These are phyloP conservation scores for Steromphala cineraria DNA, from an alignment of 2,888 invertebrate genomes.

Conservation along the genomic window DNA sequence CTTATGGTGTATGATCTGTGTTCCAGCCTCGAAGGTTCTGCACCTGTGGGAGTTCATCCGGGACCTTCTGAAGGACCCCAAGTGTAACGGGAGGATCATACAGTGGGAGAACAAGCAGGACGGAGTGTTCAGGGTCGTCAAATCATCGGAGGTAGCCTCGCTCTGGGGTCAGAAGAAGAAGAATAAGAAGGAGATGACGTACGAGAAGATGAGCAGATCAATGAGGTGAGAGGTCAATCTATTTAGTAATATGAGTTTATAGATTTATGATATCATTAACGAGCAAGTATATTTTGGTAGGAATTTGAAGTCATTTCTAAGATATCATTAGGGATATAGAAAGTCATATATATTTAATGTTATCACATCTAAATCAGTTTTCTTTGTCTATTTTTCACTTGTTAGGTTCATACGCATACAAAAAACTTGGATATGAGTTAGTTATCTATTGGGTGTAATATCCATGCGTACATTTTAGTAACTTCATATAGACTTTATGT, in stretches of 20 bases:
- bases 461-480: background rate
- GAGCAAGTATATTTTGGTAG: background rate
- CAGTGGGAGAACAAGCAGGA: conserved; percentile 91
- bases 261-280: too few species aligned
- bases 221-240: conserved; percentile 81
- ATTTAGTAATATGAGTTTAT: too few species aligned
- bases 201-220: conserved; percentile 92
- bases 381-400: too few species aligned
- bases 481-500: background rate
- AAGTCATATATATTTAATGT: too few species aligned
- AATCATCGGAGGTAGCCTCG: conserved; percentile 89
- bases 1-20: background rate
- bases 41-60: conserved; percentile 89
- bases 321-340: too few species aligned
- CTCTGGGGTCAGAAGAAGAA: conserved; percentile 91
- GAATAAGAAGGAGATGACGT: conserved; percentile 89
- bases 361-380: too few species aligned
- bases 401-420: too few species aligned
- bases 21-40: conserved; percentile 67
- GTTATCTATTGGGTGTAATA: background rate
- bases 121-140: conserved; percentile 91
- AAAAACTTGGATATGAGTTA: too few species aligned
- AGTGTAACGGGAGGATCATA: conserved; percentile 87
- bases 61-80: conserved; percentile 85
- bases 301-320: too few species aligned